Percentiles rank a stretch among this genome's conserved stretches.
Conservation (phyloP, 1,140 invertebrate species). For the Hycleus cichorii region DNA sequence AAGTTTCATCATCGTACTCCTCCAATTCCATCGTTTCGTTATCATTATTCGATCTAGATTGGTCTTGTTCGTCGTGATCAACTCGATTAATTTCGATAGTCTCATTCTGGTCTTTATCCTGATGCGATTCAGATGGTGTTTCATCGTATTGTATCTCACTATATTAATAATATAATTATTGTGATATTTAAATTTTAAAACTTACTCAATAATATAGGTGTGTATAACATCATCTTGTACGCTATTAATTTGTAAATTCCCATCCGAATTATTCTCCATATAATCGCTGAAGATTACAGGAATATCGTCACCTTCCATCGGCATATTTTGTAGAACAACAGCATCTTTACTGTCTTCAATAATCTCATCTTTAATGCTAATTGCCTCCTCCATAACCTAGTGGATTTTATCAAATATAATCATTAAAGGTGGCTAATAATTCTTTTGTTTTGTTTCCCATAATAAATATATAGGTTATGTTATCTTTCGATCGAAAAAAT, state of each 20-base stretch:
- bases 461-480: not conserved
- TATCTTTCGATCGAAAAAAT: not conserved
- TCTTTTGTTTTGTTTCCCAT: not conserved
- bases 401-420: not conserved
- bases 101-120: conserved; percentile 21
- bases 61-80: conserved; percentile 9
- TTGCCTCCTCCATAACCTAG: not conserved
- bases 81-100: not conserved
- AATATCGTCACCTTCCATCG: conserved; percentile 16
- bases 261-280: conserved; percentile 28
- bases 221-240: conserved; percentile 23
- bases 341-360: not conserved
- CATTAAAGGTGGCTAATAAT: not conserved
- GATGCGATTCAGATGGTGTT: conserved; percentile 8
- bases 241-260: conserved; percentile 33
- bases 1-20: conserved; percentile 1
- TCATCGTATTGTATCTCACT: not conserved
- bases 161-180: not conserved
- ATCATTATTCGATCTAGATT: conserved; percentile 1
- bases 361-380: conserved; percentile 12
- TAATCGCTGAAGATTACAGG: conserved; percentile 21
- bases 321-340: conserved; percentile 21
- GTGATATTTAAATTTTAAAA: not conserved
- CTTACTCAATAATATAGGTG: conserved; percentile 30
- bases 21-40: conserved; percentile 6